phyloP scores from a whole-genome alignment of 2,888 invertebrate genomes.

The Meteorus colon region DNA sequence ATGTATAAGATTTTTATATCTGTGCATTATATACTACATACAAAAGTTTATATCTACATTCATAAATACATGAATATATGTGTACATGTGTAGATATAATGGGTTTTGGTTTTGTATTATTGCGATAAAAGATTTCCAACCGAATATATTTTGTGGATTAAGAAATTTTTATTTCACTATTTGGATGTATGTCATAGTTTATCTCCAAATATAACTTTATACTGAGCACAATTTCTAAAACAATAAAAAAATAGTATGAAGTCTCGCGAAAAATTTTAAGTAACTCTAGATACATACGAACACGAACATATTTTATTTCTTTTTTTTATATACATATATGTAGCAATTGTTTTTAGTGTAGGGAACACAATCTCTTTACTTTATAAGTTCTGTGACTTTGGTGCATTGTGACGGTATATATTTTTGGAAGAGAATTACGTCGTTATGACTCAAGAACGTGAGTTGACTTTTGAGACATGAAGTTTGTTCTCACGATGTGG shows the following conservation, averaged over 20 bases:
- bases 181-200: background rate
- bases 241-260: background rate
- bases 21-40: background rate
- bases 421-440: conserved; percentile 28
- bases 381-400: conserved; percentile 31
- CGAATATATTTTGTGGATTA: background rate
- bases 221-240: background rate
- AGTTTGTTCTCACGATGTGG: background rate
- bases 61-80: background rate
- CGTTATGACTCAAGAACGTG: conserved; percentile 33
- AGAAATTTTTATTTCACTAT: background rate
- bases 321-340: background rate
- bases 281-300: background rate
- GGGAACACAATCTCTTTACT: conserved; percentile 20
- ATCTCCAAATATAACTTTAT: background rate
- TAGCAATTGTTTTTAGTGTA: conserved; percentile 4
- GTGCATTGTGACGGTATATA: conserved; percentile 7
- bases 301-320: background rate
- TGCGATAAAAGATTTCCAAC: background rate
- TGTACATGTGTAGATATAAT: background rate
- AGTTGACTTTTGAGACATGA: conserved; percentile 16
- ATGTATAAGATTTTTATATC: conserved; percentile 2
- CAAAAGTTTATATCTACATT: background rate
- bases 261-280: background rate
- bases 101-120: conserved; percentile 5